Conservation (phyloP, 2,888 invertebrate species). For the Pheosia gnoma region DNA sequence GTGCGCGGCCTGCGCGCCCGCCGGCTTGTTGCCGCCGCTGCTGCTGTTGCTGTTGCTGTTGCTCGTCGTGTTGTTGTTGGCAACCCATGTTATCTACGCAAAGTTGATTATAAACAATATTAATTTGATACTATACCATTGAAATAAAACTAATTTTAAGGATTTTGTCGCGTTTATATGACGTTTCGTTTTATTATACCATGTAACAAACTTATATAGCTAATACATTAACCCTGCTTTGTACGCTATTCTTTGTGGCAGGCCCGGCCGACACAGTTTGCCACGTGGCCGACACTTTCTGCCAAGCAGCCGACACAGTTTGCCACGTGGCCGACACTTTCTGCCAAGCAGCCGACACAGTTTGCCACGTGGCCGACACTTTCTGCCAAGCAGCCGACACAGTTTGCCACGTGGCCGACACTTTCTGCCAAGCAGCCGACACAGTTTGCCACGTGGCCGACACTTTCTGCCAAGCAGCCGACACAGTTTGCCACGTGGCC, state of each 20-base stretch:
- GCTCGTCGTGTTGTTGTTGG: constrained; percentile 52
- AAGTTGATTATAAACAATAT: constrained; percentile 13
- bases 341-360: background rate
- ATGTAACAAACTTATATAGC: background rate
- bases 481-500: background rate
- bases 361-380: background rate
- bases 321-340: background rate
- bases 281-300: background rate
- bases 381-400: background rate
- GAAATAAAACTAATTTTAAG: too few species aligned
- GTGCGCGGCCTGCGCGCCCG: constrained; percentile 15
- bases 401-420: background rate
- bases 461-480: background rate
- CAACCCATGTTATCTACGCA: constrained; percentile 73
- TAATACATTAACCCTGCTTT: too few species aligned
- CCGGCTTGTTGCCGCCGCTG: constrained; percentile 10
- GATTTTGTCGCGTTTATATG: too few species aligned
- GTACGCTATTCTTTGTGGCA: background rate
- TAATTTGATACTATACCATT: too few species aligned
- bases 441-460: background rate
- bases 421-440: background rate
- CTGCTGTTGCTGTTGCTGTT: constrained; percentile 27
- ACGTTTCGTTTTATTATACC: background rate
- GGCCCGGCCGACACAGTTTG: background rate
- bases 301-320: background rate